Base-by-base conservation (phyloP, 2,888 invertebrate genomes). In the Acronicta leporina region DNA sequence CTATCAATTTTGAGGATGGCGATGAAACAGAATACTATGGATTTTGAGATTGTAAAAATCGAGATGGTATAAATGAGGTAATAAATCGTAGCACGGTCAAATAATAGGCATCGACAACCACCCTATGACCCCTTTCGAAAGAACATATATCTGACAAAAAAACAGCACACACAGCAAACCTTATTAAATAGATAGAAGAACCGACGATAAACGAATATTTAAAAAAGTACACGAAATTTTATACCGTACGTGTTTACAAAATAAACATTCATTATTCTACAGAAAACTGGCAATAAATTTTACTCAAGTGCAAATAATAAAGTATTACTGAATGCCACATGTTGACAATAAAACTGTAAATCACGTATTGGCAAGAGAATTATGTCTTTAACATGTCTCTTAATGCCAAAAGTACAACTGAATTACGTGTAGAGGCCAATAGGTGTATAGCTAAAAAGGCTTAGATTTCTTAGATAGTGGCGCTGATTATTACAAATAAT, bases 321-420 rank as follows among this genome's bases (percentile, higher is more conserved):
- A 40, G 44, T 55, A 44, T 13, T 20, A 58, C 4, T 56, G 1
- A 59, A 52, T 55, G 40, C 42, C 49, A 49, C 38, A 51, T 11
- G 50, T 41, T n/a, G 48, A 51, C 44, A 55, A 68, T 56, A 55
- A 35, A 45, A 10, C n/a, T 35, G 38, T 68, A 49, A 61, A 64
- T 73, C 56, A 64, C 38, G 35, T 50, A 56, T 68, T 62, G 55
- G 49, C 52, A 60, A 42, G 15, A 73, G 62, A 77, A 58, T 67
- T 55, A 74, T 54, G 72, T 48, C 53, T 53, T 53, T 59, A 50
- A 47, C 41, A 63, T 49, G 60, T 45, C 52, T 54, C 27, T 55
- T 61, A 59, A 65, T 73, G 58, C 59, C 64, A 75, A 74, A 46
- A 38, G 49, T 73, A 40, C 16, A 42, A 63, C 42, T 53, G 56